Evolutionary conservation across 2,113 vertebrate genomes (phyloP).

Genomic region (Pan paniscus): DNA sequence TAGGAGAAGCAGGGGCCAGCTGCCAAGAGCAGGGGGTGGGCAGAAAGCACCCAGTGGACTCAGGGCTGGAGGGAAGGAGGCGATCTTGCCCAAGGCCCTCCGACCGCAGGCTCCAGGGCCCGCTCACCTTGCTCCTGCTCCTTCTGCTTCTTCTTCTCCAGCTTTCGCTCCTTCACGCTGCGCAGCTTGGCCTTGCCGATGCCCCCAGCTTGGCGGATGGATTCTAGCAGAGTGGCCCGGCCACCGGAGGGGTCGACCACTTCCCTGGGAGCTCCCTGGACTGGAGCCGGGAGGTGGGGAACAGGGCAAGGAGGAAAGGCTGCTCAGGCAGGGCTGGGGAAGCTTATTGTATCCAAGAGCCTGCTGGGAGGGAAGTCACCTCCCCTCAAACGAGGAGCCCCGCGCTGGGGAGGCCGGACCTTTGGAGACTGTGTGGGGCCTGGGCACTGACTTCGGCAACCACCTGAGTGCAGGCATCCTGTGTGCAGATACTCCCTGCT

Average conservation of each 20-base stretch:
- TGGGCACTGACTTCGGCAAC: not conserved
- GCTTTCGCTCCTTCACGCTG: slow-evolving; percentile 93
- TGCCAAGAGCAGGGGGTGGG: too few species aligned
- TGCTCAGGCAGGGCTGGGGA: not conserved
- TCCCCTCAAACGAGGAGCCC: not conserved
- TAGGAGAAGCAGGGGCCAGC: not conserved
- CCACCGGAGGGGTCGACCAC: slow-evolving; percentile 91
- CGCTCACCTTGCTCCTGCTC: slow-evolving; percentile 95
- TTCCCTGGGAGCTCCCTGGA: slow-evolving; percentile 90
- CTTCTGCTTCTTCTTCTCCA: slow-evolving; percentile 98
- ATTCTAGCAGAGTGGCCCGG: slow-evolving; percentile 94
- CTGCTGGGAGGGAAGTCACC: not conserved
- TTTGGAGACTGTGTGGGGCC: fast-evolving
- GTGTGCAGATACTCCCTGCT: not conserved
- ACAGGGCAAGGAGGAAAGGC: not conserved
- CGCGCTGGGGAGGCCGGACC: not conserved
- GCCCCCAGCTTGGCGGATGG: slow-evolving; percentile 94
- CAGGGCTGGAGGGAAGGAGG: fast-evolving
- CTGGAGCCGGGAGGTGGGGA: slow-evolving; percentile 73
- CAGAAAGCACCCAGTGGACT: not conserved
- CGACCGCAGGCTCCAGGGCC: fast-evolving
- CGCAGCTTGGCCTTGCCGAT: slow-evolving; percentile 95
- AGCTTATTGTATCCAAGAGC: not conserved
- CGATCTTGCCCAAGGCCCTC: not conserved
- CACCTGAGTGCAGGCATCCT: too few species aligned